phyloP scores from a whole-genome alignment of 2,888 invertebrate species.

The Hyposoter didymator region DNA sequence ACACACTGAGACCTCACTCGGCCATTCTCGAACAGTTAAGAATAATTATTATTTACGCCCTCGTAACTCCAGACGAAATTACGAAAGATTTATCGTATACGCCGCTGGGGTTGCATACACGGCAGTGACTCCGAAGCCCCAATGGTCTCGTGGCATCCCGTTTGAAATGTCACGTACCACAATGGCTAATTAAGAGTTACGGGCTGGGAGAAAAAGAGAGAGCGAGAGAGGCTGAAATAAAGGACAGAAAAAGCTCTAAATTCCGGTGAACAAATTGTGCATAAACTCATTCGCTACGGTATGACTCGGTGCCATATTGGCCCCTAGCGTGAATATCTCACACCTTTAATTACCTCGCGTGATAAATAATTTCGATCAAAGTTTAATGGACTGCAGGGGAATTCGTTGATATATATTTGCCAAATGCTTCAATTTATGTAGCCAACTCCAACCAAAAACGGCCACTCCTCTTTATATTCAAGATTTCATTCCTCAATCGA shows the following conservation, averaged over 20 bases:
- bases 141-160: slow-evolving; percentile 55
- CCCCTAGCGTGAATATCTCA: slow-evolving; percentile 4
- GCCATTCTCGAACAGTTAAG: slow-evolving; percentile 63
- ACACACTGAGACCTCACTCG: slow-evolving; percentile 29
- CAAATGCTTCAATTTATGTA: not conserved
- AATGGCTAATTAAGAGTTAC: slow-evolving; percentile 68
- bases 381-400: not conserved
- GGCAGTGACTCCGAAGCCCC: slow-evolving; percentile 34
- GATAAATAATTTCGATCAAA: slow-evolving; percentile 26
- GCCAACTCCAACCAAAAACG: not conserved
- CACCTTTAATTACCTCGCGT: not conserved
- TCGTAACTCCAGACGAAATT: slow-evolving; percentile 66
- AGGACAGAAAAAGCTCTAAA: slow-evolving; percentile 24
- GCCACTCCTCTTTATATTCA: not conserved
- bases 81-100: slow-evolving; percentile 64
- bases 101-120: slow-evolving; percentile 50
- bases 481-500: not conserved
- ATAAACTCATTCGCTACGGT: slow-evolving; percentile 31
- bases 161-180: slow-evolving; percentile 65
- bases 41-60: slow-evolving; percentile 69
- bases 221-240: not conserved
- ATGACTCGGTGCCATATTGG: slow-evolving; percentile 25
- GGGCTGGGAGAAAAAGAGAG: slow-evolving; percentile 29
- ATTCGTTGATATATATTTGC: not conserved
- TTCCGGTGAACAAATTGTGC: slow-evolving; percentile 49